Conservation (phyloP, 2,797 vertebrate species). For the Coregonus suidteri region DNA sequence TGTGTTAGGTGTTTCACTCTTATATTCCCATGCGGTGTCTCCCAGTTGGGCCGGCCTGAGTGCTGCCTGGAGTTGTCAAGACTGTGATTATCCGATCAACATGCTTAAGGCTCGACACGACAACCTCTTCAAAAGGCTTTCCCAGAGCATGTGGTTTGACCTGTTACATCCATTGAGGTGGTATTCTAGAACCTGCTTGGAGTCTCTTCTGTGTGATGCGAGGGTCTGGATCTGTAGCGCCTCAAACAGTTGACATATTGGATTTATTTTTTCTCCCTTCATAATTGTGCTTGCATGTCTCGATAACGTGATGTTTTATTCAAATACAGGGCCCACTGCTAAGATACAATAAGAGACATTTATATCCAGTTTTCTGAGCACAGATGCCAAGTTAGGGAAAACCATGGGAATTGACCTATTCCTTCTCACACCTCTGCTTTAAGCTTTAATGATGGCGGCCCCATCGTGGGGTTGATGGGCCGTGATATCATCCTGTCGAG, state of each 20-base stretch:
- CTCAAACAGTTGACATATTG: neutral
- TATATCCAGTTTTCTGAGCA: neutral
- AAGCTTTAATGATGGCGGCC: slow-evolving; percentile 19
- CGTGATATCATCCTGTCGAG: slow-evolving; percentile 5
- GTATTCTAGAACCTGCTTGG: neutral
- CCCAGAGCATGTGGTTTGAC: neutral
- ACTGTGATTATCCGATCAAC: slow-evolving; percentile 7
- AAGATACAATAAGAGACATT: neutral
- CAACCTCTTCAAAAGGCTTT: slow-evolving; percentile 3
- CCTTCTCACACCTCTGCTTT: slow-evolving; percentile 1
- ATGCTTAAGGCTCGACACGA: neutral
- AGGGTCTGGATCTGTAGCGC: neutral
- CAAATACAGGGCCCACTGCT: neutral
- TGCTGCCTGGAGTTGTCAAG: neutral
- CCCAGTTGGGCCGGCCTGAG: neutral
- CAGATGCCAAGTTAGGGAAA: neutral
- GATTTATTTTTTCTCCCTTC: neutral
- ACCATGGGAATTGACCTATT: neutral
- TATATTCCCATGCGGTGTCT: neutral
- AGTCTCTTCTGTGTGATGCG: neutral
- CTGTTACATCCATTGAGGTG: neutral
- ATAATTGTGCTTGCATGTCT: neutral
- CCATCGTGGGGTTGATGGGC: slow-evolving; percentile 54
- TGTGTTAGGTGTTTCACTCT: slow-evolving; percentile 1
- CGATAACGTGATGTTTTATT: neutral